Evolutionary conservation across 2,797 vertebrate genomes (phyloP), one percentile per base, ranked within the genome.

Genomic region (Rhynchonycteris naso): DNA sequence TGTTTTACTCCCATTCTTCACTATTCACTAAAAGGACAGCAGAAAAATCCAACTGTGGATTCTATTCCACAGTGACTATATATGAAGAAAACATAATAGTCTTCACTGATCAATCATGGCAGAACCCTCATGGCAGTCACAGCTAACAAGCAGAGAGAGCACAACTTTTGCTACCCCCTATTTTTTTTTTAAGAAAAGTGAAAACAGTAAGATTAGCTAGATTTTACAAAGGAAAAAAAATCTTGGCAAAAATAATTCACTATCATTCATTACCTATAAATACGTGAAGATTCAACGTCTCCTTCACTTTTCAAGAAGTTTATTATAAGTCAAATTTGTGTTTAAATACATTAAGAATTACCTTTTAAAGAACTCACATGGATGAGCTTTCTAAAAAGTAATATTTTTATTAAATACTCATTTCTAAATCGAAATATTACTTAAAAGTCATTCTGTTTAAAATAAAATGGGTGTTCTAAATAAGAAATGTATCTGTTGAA

Each of bases 41-140:
- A 90, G 66, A 95, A 93, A 96, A 86, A 91, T 59, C 33, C 75
- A 94, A 92, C 22, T 75, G 26, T 79, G 80, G 76, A 94, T 82
- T 96, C 47, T 82, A 58, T 69, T 89, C 33, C 50, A 96, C 2
- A 95, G 58, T 94, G 74, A 96, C 90, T 35, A 56, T 38, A 91
- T 47, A 90, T 75, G 28, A 78, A 87, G 21, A 88, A 66, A 50
- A 54, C 24, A 96, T 0, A 91, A 78, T 38, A 68, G 63, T 9
- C 54, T 47, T 86, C 69, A 91, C 52, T 78, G 35, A 52, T 75
- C 59, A 94, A 71, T 94, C 79, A 94, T 72, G 63, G 59, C 35
- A 89, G 83, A 81, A 80, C 4, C 43, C 43, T 88, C 47, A 74
- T 47, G 22, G 75, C 59, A 69, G 59, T 61, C 35, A 93, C 21